Percentiles rank a stretch among this genome's conserved stretches.
Conservation (phyloP, 1,140 invertebrate species). For the Hyles vespertilio region DNA sequence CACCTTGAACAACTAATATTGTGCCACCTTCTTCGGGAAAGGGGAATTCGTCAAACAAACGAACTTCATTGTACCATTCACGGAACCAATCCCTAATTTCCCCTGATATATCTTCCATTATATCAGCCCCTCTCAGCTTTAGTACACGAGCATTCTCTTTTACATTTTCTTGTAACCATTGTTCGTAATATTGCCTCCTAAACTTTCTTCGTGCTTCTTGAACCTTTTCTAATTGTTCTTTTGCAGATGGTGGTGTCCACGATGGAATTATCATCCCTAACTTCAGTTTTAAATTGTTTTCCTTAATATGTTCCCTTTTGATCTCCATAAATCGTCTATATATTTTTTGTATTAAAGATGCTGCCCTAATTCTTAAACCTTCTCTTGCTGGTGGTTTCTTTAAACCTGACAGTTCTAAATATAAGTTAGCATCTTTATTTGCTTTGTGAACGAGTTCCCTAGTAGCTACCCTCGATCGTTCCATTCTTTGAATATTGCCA, state of each 20-base stretch:
- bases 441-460: slow-evolving; percentile 37
- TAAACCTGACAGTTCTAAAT: slow-evolving; percentile 58
- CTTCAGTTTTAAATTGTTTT: slow-evolving; percentile 41
- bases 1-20: slow-evolving; percentile 58
- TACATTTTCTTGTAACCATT: slow-evolving; percentile 72
- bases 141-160: slow-evolving; percentile 77
- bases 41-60: slow-evolving; percentile 62
- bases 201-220: slow-evolving; percentile 71
- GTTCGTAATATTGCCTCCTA: slow-evolving; percentile 69
- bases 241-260: slow-evolving; percentile 46
- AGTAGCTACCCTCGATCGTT: slow-evolving; percentile 38
- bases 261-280: slow-evolving; percentile 55
- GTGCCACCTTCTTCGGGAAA: slow-evolving; percentile 64
- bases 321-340: slow-evolving; percentile 51
- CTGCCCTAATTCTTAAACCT: slow-evolving; percentile 39
- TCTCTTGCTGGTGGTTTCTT: slow-evolving; percentile 46
- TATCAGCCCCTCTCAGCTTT: slow-evolving; percentile 73
- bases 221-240: slow-evolving; percentile 70
- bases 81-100: slow-evolving; percentile 82
- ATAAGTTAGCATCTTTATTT: slow-evolving; percentile 57
- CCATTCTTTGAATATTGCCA: slow-evolving; percentile 62
- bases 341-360: slow-evolving; percentile 42
- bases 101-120: slow-evolving; percentile 82
- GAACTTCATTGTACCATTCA: slow-evolving; percentile 72
- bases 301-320: slow-evolving; percentile 44